Conservation (phyloP, 1,140 invertebrate species). For the Rhopalosiphum padi region DNA sequence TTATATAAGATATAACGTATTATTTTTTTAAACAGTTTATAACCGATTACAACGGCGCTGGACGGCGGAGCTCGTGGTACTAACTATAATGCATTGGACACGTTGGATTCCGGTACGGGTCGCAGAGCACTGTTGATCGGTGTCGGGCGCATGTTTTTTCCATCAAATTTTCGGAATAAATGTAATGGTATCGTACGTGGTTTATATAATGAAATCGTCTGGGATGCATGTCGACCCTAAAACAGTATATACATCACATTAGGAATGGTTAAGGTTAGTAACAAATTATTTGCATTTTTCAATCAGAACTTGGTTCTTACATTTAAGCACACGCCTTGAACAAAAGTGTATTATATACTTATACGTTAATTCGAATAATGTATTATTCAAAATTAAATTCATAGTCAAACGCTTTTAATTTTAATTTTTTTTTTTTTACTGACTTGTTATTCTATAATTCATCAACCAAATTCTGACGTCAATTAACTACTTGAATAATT, state of each 20-base stretch:
- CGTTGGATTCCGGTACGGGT: background rate
- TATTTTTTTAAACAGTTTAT: no score
- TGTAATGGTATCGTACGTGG: conserved; percentile 81
- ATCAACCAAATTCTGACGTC: no score
- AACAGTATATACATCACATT: conserved; percentile 74
- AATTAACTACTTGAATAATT: no score
- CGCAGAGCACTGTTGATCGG: conserved; percentile 72
- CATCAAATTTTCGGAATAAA: conserved; percentile 88
- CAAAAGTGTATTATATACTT: no score
- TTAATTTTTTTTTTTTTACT: no score
- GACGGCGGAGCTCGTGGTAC: background rate
- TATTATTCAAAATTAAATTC: background rate
- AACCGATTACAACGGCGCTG: background rate
- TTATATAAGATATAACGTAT: no score
- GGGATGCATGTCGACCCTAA: conserved; percentile 67
- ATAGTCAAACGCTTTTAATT: no score
- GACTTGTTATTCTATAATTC: no score
- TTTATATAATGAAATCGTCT: conserved; percentile 73
- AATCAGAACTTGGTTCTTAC: no score
- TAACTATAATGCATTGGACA: background rate
- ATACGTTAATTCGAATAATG: background rate
- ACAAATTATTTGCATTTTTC: no score
- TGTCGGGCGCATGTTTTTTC: conserved; percentile 79
- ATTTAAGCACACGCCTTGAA: no score
- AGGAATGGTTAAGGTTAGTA: conserved; percentile 76